phyloP scores from a whole-genome alignment of 2,797 vertebrate genomes.

The Crenichthys baileyi region DNA sequence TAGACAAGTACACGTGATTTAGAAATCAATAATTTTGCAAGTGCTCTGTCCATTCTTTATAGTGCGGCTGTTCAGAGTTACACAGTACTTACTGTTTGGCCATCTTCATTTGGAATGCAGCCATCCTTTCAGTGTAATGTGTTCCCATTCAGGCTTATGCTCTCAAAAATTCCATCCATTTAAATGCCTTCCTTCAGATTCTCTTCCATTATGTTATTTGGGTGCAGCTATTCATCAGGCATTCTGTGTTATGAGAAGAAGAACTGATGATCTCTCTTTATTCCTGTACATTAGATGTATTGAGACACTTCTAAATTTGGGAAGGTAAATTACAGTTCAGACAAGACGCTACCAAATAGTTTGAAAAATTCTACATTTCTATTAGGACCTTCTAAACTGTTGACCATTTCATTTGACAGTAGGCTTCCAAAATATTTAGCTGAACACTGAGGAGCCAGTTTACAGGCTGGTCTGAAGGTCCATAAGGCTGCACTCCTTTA shows the following conservation, averaged over 20 bases:
- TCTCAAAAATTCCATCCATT: conserved; percentile 64
- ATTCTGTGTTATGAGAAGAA: conserved; percentile 8
- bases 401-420: neutral
- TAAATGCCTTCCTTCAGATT: conserved; percentile 55
- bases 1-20: conserved; percentile 48
- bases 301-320: neutral
- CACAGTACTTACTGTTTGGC: conserved; percentile 12
- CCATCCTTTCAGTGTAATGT: conserved; percentile 42
- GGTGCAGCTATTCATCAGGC: neutral
- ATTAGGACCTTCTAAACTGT: neutral
- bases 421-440: neutral
- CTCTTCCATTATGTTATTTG: conserved; percentile 32
- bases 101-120: conserved; percentile 25
- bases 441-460: neutral
- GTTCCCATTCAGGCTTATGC: conserved; percentile 43
- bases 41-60: conserved; percentile 53
- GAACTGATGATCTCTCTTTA: neutral
- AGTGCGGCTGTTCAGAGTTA: conserved; percentile 39
- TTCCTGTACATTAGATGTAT: neutral
- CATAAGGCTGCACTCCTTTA: neutral
- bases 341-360: neutral
- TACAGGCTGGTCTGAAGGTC: neutral
- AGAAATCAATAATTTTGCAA: conserved; percentile 72
- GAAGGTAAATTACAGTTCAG: neutral
- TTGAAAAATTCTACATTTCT: neutral